Base-by-base conservation (phyloP, 2,113 vertebrate species). In the Sterrhoptilus dennistouni region DNA sequence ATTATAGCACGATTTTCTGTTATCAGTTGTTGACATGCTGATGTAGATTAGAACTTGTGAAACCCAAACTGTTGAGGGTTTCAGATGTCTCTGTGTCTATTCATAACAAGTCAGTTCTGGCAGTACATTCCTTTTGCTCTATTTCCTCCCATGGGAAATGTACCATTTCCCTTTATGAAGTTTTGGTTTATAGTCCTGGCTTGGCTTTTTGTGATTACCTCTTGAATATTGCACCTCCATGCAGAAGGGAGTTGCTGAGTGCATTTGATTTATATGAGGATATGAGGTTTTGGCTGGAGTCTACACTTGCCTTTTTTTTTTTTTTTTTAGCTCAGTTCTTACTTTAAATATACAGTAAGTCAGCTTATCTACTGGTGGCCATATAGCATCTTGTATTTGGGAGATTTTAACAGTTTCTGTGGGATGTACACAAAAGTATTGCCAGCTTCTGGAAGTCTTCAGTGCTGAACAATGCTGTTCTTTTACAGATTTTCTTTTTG, bases 371-470 rank as follows among this genome's bases (percentile, higher is more conserved):
- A 5, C 45, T 8, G 21, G 50, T 69, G 88, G 35, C 56, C 83
- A n/a, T 77, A 72, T 50, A 92, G 14, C 71, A 59, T 86, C 71
- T 72, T 84, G 40, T 74, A 36, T 71, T 71, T 86, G 79, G 64
- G 60, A 54, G 56, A 81, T 78, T 77, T 90, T 71, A 93, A 81
- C 45, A 33, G 44, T 71, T 91, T 85, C 53, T 40, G 24, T 83
- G 72, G 54, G 60, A 36, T 78, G 56, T 69, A 60, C 57, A 14
- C 29, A 57, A 18, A 90, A 87, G 45, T 74, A 94, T n/a, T 87
- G 70, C 53, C 84, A 89, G 69, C 36, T 87, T 83, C 69, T 94
- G 69, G 35, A 92, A 91, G 38, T 66, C 84, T 90, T 91, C 68
- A 77, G 53, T 2, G 1, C 19, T 36, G 79, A 89, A 80, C 83